Evolutionary conservation across 2,113 vertebrate genomes (phyloP).

Genomic region (Laterallus jamaicensis): DNA sequence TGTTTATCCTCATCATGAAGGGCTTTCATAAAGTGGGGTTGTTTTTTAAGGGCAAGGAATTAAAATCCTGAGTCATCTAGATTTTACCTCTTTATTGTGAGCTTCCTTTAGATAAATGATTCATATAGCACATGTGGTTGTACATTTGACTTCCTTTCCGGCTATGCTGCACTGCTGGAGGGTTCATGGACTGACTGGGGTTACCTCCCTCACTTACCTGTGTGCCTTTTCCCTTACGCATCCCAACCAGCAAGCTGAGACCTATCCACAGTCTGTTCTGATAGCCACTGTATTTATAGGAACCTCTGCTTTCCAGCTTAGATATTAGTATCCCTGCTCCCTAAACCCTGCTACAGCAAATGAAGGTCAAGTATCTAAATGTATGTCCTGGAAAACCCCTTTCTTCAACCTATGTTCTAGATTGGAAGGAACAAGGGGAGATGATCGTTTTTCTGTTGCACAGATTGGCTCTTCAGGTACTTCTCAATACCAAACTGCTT

Average conservation of each 20-base stretch:
- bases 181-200: background rate
- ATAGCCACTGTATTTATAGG: background rate
- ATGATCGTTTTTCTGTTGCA: background rate
- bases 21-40: background rate
- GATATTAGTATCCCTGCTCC: background rate
- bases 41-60: background rate
- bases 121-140: background rate
- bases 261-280: background rate
- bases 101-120: background rate
- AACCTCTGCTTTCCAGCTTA: background rate
- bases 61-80: background rate
- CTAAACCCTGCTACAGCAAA: background rate
- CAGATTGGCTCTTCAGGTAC: background rate
- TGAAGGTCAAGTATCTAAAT: background rate
- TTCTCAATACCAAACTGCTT: background rate
- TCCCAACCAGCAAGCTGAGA: background rate
- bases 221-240: background rate
- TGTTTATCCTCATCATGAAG: background rate
- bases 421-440: background rate
- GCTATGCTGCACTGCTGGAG: background rate
- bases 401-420: background rate
- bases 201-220: background rate
- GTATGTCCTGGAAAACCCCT: background rate
- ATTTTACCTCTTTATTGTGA: background rate
- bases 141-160: background rate